Percentiles rank a stretch among this genome's conserved stretches.
Conservation (phyloP, 2,888 invertebrate species). For the Strigamia maritima region DNA sequence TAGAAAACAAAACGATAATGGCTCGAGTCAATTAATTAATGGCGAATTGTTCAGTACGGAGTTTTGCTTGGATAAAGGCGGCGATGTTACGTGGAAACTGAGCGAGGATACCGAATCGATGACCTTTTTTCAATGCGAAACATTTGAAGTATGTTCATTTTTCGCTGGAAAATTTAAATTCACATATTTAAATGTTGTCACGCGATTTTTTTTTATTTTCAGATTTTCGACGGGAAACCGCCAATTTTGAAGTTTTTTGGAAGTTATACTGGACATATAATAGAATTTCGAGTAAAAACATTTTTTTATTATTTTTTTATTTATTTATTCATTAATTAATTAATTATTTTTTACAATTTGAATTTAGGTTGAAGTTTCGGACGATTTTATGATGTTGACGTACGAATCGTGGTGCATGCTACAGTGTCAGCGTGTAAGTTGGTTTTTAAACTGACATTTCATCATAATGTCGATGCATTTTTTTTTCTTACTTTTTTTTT, state of each 20-base stretch:
- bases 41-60: conserved; percentile 46
- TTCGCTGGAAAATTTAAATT: neutral
- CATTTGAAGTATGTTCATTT: conserved; percentile 59
- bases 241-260: conserved; percentile 57
- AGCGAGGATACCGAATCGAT: conserved; percentile 58
- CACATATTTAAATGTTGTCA: neutral
- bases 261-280: conserved; percentile 63
- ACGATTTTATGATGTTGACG: conserved; percentile 59
- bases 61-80: conserved; percentile 61
- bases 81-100: conserved; percentile 64
- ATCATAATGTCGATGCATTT: too few species aligned
- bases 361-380: conserved; percentile 57
- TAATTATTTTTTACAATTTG: conserved; percentile 37
- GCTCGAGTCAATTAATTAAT: neutral
- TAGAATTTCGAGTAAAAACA: conserved; percentile 59
- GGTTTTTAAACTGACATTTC: neutral
- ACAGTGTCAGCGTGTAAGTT: conserved; percentile 59
- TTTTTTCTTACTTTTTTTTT: too few species aligned
- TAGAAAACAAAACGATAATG: neutral
- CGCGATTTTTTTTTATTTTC: too few species aligned
- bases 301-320: neutral
- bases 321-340: neutral
- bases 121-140: conserved; percentile 66
- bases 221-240: conserved; percentile 48
- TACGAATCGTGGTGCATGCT: conserved; percentile 64